Evolutionary conservation across 2,888 invertebrate genomes (phyloP), one percentile per base, ranked within the genome.

Genomic region (Erebia ligea): DNA sequence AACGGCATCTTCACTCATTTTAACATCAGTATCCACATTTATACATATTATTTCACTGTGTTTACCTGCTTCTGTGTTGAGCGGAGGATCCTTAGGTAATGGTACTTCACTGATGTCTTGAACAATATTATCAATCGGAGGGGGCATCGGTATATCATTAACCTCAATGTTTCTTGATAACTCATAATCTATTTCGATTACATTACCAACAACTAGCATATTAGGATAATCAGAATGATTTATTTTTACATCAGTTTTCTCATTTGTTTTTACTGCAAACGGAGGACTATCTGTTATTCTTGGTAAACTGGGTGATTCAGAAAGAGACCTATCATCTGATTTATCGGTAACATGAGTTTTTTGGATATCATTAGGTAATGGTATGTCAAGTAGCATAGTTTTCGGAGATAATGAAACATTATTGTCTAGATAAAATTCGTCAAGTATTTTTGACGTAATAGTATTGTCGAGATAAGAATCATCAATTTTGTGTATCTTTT

Each of bases 1-100:
- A 3, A 97, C 96, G 0, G 97, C 97, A 76, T 95, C 96, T 84
- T 97, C 97, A 85, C 97, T 95, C n/a, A 96, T 94, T 71, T 88
- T 86, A 64, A 82, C 84, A 66, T 77, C 75, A 50, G 71, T 70
- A 73, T 71, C 56, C 21, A 25, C 15, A 48, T 94, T 90, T 77
- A 78, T 83, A 59, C 68, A 74, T 70, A 77, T 80, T 66, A 71
- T 73, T 78, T 70, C 74, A 69, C 68, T 77, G 76, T 65, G 66
- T 71, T 67, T 80, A 76, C 57, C 67, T 42, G 68, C 70, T 73
- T 67, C 75, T 34, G 34, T 57, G 62, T 77, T 73, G 57, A 87
- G 81, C 52, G 88, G 86, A 17, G 93, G 92, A 50, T 84, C 88
- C 74, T 81, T 79, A 21, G 86, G 86, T 72, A 84, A 80, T 17